These are phyloP conservation scores for Leistus spinibarbis DNA, from an alignment of 2,888 invertebrate species.

Conservation along the genomic window DNA sequence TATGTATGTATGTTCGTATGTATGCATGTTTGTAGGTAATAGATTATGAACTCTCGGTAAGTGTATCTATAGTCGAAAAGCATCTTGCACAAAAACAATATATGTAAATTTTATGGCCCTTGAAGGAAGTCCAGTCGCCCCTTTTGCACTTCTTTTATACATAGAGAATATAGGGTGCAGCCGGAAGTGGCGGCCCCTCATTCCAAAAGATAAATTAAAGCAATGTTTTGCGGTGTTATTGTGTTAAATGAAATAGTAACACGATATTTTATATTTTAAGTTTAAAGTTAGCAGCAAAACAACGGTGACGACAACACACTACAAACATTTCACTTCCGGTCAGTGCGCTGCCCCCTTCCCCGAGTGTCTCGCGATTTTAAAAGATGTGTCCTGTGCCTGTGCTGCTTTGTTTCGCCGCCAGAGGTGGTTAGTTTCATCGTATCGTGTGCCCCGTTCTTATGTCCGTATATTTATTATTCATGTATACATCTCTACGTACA, in stretches of 20 bases:
- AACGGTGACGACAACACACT: background rate
- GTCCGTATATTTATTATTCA: background rate
- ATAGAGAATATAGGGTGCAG: no score
- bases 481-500: background rate
- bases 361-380: slow-evolving; percentile 8
- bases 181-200: background rate
- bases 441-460: background rate
- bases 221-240: slow-evolving; percentile 10
- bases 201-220: background rate
- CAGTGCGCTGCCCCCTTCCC: background rate
- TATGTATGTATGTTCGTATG: no score
- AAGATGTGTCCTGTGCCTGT: background rate
- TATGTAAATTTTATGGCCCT: background rate
- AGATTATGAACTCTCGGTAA: no score
- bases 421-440: slow-evolving; percentile 5
- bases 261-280: slow-evolving; percentile 28
- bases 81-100: no score
- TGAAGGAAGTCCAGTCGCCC: background rate
- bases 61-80: no score
- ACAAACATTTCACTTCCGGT: slow-evolving; percentile 14
- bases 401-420: slow-evolving; percentile 10
- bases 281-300: slow-evolving; percentile 7
- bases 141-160: background rate
- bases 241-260: slow-evolving; percentile 28
- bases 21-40: no score